Conservation (phyloP, 2,797 vertebrate genomes). For the Pseudochirops corinnae region DNA sequence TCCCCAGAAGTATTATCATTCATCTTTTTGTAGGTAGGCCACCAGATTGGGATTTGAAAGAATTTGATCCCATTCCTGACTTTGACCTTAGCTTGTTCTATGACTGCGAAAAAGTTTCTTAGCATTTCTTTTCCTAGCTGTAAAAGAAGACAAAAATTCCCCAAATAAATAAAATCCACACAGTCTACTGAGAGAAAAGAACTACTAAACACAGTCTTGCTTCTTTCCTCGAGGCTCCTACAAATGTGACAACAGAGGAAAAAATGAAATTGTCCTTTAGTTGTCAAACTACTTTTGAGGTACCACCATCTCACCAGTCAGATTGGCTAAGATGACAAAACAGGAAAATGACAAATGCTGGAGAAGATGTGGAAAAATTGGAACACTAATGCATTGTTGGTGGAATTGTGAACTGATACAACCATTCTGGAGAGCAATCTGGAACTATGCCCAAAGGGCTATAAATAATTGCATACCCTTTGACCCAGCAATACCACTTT, state of each 20-base stretch:
- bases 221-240: neutral
- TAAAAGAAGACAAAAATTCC: neutral
- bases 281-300: too few relatives aligned
- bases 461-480: too few relatives aligned
- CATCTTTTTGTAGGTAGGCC: neutral
- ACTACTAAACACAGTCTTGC: fast-evolving
- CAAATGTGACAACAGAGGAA: neutral
- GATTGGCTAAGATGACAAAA: too few relatives aligned
- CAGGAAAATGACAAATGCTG: too few relatives aligned
- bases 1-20: neutral
- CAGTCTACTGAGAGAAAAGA: fast-evolving
- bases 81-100: neutral
- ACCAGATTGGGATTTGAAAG: too few relatives aligned
- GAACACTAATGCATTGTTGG: too few relatives aligned
- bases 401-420: too few relatives aligned
- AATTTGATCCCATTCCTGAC: neutral
- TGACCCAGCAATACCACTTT: too few relatives aligned
- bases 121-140: neutral
- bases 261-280: neutral
- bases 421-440: too few relatives aligned
- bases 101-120: neutral
- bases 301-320: too few relatives aligned
- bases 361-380: too few relatives aligned
- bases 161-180: neutral
- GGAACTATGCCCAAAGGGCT: too few relatives aligned